phyloP scores from a whole-genome alignment of 2,888 invertebrate genomes.

The Calliphora vomitoria region DNA sequence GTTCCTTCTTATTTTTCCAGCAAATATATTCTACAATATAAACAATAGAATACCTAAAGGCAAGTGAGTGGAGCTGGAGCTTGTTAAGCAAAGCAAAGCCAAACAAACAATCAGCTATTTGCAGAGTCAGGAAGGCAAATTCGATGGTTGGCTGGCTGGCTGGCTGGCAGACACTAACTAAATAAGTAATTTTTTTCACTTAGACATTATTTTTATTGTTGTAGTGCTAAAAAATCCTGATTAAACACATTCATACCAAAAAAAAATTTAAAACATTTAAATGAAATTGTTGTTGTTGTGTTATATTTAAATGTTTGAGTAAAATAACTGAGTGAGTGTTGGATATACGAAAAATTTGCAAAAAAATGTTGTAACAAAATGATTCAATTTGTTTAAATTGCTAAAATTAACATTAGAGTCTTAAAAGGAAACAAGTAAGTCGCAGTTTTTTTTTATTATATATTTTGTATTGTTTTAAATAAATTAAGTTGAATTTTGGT shows the following conservation, averaged over 20 bases:
- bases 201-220: constrained; percentile 42
- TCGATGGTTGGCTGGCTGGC: too few relatives aligned
- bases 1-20: constrained; percentile 22
- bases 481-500: constrained; percentile 54
- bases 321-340: neutral
- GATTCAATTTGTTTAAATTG: constrained; percentile 72
- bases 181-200: constrained; percentile 43
- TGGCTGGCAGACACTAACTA: constrained; percentile 38
- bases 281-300: constrained; percentile 55
- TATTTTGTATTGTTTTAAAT: constrained; percentile 29
- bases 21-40: constrained; percentile 22
- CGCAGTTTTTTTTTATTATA: constrained; percentile 7
- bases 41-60: constrained; percentile 33
- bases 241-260: constrained; percentile 61
- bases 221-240: constrained; percentile 61
- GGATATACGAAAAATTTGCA: constrained; percentile 6
- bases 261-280: constrained; percentile 50
- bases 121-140: neutral
- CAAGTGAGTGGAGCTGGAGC: constrained; percentile 8
- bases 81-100: constrained; percentile 33
- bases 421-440: neutral
- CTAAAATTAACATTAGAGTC: constrained; percentile 64
- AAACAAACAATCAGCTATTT: constrained; percentile 42
- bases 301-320: neutral
- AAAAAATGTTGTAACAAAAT: constrained; percentile 59